Percentiles rank a stretch among this genome's conserved stretches.
Conservation (phyloP, 2,113 vertebrate genomes). For the Vidua chalybeata region DNA sequence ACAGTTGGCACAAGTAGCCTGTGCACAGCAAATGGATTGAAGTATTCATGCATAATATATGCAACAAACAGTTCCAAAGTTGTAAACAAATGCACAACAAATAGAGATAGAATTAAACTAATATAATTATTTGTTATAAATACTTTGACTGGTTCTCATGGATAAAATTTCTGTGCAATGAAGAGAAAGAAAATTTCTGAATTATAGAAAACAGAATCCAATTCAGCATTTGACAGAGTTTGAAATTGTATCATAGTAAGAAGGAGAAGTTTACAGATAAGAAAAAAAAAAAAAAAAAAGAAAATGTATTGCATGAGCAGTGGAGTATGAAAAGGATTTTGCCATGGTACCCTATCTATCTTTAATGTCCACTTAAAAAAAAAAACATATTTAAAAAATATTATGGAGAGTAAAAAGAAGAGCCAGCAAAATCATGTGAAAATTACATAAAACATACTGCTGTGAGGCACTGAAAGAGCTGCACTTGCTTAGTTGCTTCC, state of each 20-base stretch:
- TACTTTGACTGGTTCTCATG: neutral
- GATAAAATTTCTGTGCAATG: neutral
- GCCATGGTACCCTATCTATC: no score
- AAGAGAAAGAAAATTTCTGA: neutral
- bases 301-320: neutral
- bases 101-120: neutral
- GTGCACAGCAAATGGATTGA: neutral
- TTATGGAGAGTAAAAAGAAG: neutral
- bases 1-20: neutral
- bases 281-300: neutral
- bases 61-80: neutral
- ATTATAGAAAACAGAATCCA: neutral
- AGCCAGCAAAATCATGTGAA: neutral
- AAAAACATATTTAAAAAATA: neutral
- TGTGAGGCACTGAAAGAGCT: neutral
- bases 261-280: neutral
- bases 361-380: neutral
- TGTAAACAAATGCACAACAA: neutral
- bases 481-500: neutral
- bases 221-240: neutral
- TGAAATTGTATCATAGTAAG: neutral
- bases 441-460: neutral
- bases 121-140: conserved; percentile 11
- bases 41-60: conserved; percentile 13
- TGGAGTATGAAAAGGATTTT: neutral